Base-by-base conservation (phyloP, 2,113 vertebrate species). In the Terrapene triunguis region DNA sequence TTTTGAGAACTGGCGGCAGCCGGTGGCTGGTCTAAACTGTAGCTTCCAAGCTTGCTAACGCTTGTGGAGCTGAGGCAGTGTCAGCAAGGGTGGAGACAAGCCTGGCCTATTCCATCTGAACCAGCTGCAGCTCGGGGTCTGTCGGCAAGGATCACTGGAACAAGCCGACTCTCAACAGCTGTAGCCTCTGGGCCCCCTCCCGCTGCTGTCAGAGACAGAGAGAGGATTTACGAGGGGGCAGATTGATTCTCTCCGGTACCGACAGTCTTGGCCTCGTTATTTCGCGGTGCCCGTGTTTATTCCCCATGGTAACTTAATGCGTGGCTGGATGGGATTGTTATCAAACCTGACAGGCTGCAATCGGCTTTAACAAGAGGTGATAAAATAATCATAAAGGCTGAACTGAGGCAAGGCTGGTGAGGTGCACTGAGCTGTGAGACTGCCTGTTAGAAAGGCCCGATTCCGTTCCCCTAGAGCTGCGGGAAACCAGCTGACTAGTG, bases 101-200 rank as follows among this genome's bases (percentile, higher is more conserved):
- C 13, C n/a, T 32, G 54, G 13, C 21, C 88, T 35, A 44, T n/a
- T 7, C 1, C 9, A 51, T 48, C 48, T 6, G n/a, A 27, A n/a
- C 17, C 9, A 51, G 14, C 5, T 35, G 6, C 24, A 80, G 50
- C 50, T 83, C 57, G 24, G 51, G 22, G 2, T 50, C 35, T 4
- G 17, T 6, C 32, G 32, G 32, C 14, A n/a, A 16, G 5, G 62
- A 35, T 65, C 62, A 17, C 32, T 65, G 8, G 11, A 10, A 78
- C 78, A 51, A 13, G 72, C 55, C 3, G 5, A 0, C n/a, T 3
- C 7, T 38, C 62, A 24, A 69, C 5, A 32, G 12, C 17, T 86
- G 55, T 51, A 10, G 55, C 14, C 55, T 10, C 48, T 27, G 22
- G 8, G 29, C 82, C 27, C 16, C 42, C 6, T 69, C 11, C 48